Evolutionary conservation across 2,888 invertebrate genomes (phyloP).

Genomic region (Linnaemya vulpina): DNA sequence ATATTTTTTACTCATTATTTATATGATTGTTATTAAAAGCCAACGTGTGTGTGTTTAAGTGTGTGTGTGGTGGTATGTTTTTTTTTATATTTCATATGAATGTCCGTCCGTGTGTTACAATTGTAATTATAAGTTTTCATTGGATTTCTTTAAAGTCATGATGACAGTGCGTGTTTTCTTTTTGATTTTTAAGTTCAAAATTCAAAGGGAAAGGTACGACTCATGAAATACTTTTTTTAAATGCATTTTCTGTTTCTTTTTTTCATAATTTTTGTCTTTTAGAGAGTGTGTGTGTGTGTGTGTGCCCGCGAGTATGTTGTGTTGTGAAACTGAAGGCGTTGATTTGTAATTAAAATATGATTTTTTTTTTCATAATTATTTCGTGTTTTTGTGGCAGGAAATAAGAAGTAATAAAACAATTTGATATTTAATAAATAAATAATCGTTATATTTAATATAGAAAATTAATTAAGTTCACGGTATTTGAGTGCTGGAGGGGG

Average conservation of each 20-base stretch:
- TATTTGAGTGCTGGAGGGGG: not conserved
- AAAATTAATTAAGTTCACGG: constrained; percentile 35
- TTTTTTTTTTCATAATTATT: constrained; percentile 9
- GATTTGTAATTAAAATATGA: constrained; percentile 68
- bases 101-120: constrained; percentile 72
- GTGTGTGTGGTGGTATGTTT: no score
- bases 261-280: not conserved
- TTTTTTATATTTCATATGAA: no score
- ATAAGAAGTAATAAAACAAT: constrained; percentile 59
- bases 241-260: constrained; percentile 38
- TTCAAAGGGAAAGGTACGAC: constrained; percentile 57
- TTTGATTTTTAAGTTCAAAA: constrained; percentile 59
- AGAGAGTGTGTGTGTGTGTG: no score
- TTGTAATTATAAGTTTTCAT: constrained; percentile 77
- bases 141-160: constrained; percentile 75
- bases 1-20: constrained; percentile 72
- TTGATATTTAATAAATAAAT: constrained; percentile 52
- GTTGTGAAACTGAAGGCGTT: constrained; percentile 65
- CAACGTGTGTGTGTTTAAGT: not conserved
- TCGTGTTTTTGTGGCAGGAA: constrained; percentile 56
- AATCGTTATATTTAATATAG: constrained; percentile 44
- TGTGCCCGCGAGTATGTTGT: not conserved
- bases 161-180: constrained; percentile 75
- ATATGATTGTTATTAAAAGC: constrained; percentile 56
- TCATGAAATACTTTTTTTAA: not conserved